Conservation (phyloP, 2,888 invertebrate species). For the Parnassius apollo region DNA sequence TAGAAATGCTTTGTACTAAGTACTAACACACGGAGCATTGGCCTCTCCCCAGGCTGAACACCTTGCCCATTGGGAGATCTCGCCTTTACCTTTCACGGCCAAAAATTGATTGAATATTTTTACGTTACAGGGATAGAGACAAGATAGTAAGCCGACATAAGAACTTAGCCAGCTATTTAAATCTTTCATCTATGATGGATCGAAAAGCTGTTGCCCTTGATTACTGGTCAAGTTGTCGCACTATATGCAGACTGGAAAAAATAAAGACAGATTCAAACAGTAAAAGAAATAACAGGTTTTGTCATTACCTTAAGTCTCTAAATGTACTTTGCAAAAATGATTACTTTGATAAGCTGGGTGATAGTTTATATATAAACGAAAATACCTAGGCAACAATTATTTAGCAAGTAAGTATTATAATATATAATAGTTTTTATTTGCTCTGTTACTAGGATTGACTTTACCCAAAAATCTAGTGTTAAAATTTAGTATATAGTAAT, state of each 20-base stretch:
- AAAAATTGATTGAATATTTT: not conserved
- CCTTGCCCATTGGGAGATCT: too few species aligned
- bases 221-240: conserved; percentile 85
- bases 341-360: conserved; percentile 70
- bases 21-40: too few species aligned
- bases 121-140: conserved; percentile 70
- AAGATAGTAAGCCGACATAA: conserved; percentile 58
- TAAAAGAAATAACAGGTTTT: conserved; percentile 88
- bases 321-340: conserved; percentile 75
- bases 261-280: conserved; percentile 77
- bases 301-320: conserved; percentile 87
- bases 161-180: conserved; percentile 72
- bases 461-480: not conserved
- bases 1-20: too few species aligned
- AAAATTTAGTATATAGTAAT: too few species aligned
- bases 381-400: not conserved
- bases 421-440: not conserved
- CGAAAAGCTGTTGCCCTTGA: conserved; percentile 82
- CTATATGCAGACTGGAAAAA: conserved; percentile 86
- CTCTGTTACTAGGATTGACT: not conserved
- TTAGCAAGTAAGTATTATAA: not conserved
- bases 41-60: too few species aligned
- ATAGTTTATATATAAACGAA: conserved; percentile 48
- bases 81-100: too few species aligned
- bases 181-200: conserved; percentile 71